Base-by-base conservation (phyloP, 2,888 invertebrate species). In the Amphipyra berbera region DNA sequence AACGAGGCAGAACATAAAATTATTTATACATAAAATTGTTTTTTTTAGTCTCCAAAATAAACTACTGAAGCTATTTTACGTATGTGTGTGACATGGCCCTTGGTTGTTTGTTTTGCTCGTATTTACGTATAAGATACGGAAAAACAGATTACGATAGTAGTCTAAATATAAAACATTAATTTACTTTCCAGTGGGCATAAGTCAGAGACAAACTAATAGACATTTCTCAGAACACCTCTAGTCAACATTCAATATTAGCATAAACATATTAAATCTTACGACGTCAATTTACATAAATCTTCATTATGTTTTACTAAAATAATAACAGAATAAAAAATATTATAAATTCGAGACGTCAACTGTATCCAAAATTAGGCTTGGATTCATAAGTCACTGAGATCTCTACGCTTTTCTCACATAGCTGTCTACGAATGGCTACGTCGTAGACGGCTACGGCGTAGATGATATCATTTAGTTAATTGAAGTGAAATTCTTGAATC, bases 401-500 rank as follows among this genome's bases (percentile, higher is more conserved):
- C 14, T 50, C 15, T 44, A 41, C 15, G 15, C 15, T 42, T 38
- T 10, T 8, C 8, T 15, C 5, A 6, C 42, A 13, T 56, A 69
- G 49, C 47, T 12, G 12, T 2, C 52, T 58, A 47, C 37, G 13
- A 33, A 3, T 2, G 4, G n/a, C 54, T 59, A 69, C 69, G 56
- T 12, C 71, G 68, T 71, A 71, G 71, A 8, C 53, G 0, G 13
- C 59, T 71, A 62, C 71, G 45, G 1, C 67, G 54, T 61, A 66
- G 54, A 6, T 9, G 2, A 1, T n/a, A 13, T 2, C 0, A 42
- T 9, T 7, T n/a, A 6, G 7, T 7, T 2, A 21, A 21, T 21
- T 21, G 21, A 21, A 21, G 21, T 21, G 1, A 21, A 21, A 21
- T 2, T 21, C 21, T 21, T 21, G 21, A 21, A 21, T 21, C 21